These are phyloP conservation scores for Lacerta viridis DNA, from an alignment of 2,797 vertebrate species.

Conservation along the genomic window DNA sequence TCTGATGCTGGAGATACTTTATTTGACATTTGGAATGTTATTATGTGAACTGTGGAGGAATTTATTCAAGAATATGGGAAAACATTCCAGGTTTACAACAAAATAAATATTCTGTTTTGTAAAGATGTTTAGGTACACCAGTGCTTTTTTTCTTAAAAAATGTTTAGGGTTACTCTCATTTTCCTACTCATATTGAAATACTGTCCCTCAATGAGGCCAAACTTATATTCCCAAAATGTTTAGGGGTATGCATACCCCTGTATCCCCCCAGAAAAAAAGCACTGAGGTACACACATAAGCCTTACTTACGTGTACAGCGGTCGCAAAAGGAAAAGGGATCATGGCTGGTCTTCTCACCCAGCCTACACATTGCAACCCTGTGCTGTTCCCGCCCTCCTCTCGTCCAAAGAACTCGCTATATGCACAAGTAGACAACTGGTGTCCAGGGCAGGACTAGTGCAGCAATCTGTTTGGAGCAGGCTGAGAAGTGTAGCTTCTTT, in stretches of 20 bases:
- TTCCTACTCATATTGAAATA: too few species aligned
- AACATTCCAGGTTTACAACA: background rate
- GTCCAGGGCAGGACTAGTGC: background rate
- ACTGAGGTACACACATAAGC: too few species aligned
- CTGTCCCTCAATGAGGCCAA: too few species aligned
- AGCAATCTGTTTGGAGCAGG: background rate
- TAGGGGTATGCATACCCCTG: too few species aligned
- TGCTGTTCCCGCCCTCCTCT: background rate
- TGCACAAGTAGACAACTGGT: background rate
- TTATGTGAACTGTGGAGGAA: too few species aligned
- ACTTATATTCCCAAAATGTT: too few species aligned
- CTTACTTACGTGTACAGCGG: background rate
- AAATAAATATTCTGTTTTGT: background rate
- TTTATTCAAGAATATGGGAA: background rate
- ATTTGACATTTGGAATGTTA: background rate
- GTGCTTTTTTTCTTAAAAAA: too few species aligned
- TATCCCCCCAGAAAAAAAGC: too few species aligned
- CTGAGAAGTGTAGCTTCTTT: background rate
- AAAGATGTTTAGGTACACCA: background rate
- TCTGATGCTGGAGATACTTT: background rate
- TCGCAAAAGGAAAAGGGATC: background rate
- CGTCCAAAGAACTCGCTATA: background rate
- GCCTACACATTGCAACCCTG: background rate
- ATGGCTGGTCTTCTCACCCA: background rate
- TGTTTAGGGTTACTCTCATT: too few species aligned